Evolutionary conservation across 64 coral and sea anemone species (phyloP).

Genomic region (Pocillopora damicornis): DNA sequence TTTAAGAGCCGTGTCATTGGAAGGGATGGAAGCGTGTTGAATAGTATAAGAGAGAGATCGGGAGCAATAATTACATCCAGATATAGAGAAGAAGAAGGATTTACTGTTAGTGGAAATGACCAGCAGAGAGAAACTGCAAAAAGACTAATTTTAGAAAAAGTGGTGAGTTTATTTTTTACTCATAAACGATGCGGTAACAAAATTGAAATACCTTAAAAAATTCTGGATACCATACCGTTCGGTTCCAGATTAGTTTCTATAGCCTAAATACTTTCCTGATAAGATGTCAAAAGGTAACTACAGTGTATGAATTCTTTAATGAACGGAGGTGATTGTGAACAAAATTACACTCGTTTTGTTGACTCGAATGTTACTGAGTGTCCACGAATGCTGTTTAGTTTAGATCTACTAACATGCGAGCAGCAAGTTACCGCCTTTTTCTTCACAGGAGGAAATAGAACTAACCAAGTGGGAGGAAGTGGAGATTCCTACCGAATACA

Average conservation of each 20-base stretch:
- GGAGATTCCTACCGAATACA: background rate
- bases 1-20: background rate
- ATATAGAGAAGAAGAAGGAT: background rate
- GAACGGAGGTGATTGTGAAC: too few relatives aligned
- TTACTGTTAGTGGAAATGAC: background rate
- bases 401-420: background rate
- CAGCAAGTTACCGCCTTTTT: too few relatives aligned
- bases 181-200: too few relatives aligned
- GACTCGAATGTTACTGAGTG: background rate
- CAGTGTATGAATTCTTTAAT: too few relatives aligned
- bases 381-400: too few relatives aligned
- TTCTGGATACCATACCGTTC: too few relatives aligned
- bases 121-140: background rate
- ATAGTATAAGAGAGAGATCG: background rate
- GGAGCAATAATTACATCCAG: background rate
- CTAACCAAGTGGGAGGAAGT: background rate
- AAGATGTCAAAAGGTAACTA: too few relatives aligned
- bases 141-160: slow-evolving; percentile 2
- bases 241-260: too few relatives aligned
- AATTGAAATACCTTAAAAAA: too few relatives aligned
- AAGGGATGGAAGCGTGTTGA: background rate
- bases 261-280: too few relatives aligned
- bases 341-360: too few relatives aligned
- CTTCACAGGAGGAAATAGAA: background rate
- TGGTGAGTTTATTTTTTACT: background rate